A percentile compares a stretch with the other conserved stretches of the same genome.
phyloP scores from a whole-genome alignment of 2,888 invertebrate genomes.

The Caenorhabditis sinica region DNA sequence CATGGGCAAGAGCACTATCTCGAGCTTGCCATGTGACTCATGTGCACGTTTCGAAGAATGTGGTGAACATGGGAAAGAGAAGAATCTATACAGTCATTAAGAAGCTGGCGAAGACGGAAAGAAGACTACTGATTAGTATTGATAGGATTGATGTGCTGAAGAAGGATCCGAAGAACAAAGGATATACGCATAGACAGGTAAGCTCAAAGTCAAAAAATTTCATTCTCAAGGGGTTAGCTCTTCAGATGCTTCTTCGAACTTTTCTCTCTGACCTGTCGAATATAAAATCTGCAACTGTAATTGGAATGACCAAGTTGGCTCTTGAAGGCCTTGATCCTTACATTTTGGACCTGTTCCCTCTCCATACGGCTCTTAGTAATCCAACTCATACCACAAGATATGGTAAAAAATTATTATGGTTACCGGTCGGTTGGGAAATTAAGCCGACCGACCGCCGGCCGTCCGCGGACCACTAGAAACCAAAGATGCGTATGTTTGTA shows the following conservation, averaged over 20 bases:
- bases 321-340: slow-evolving; percentile 39
- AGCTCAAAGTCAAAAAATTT: neutral
- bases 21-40: slow-evolving; percentile 65
- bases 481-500: too few relatives aligned
- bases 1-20: slow-evolving; percentile 72
- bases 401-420: slow-evolving; percentile 8
- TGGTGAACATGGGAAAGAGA: slow-evolving; percentile 50
- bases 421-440: too few relatives aligned
- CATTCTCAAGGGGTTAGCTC: too few relatives aligned
- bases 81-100: slow-evolving; percentile 50
- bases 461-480: too few relatives aligned
- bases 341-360: slow-evolving; percentile 48
- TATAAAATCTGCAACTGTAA: slow-evolving; percentile 42
- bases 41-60: slow-evolving; percentile 60
- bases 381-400: slow-evolving; percentile 37
- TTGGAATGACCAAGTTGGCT: slow-evolving; percentile 45
- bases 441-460: too few relatives aligned
- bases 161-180: slow-evolving; percentile 49
- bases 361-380: slow-evolving; percentile 33
- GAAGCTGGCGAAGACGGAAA: slow-evolving; percentile 55
- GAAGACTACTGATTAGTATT: slow-evolving; percentile 49
- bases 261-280: slow-evolving; percentile 54
- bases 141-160: slow-evolving; percentile 61
- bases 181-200: slow-evolving; percentile 50
- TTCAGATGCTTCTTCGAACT: slow-evolving; percentile 49